Evolutionary conservation across 2,888 invertebrate genomes (phyloP).

Genomic region (Baccha elongata): DNA sequence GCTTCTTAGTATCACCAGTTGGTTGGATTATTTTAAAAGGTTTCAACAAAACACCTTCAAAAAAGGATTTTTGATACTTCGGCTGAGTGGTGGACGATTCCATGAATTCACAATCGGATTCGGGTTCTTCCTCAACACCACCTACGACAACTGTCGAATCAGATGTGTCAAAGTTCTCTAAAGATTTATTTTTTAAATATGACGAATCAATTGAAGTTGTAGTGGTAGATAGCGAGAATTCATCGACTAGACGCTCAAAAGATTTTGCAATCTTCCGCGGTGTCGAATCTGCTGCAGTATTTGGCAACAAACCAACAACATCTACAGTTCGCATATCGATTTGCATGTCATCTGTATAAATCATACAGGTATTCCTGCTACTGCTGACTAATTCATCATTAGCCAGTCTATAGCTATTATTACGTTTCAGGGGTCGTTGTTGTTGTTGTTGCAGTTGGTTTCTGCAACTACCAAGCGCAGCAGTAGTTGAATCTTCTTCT

Average conservation of each 20-base stretch:
- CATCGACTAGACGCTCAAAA: slow-evolving; percentile 82
- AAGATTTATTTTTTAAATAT: slow-evolving; percentile 81
- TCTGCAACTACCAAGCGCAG: slow-evolving; percentile 44
- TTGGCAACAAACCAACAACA: slow-evolving; percentile 19
- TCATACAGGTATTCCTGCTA: slow-evolving; percentile 80
- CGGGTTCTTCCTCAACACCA: slow-evolving; percentile 84
- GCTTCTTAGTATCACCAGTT: slow-evolving; percentile 77
- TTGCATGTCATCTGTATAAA: slow-evolving; percentile 73
- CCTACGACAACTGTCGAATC: slow-evolving; percentile 62
- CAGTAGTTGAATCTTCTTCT: slow-evolving; percentile 35
- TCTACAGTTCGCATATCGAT: slow-evolving; percentile 33
- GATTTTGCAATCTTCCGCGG: slow-evolving; percentile 86
- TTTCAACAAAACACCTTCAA: slow-evolving; percentile 79
- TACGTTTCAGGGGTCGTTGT: slow-evolving; percentile 86
- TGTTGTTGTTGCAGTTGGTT: slow-evolving; percentile 54
- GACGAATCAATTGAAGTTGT: slow-evolving; percentile 80
- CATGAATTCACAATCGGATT: slow-evolving; percentile 85
- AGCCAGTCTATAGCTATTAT: slow-evolving; percentile 92
- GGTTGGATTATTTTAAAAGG: slow-evolving; percentile 81
- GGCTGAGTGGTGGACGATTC: slow-evolving; percentile 50
- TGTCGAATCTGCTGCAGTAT: slow-evolving; percentile 36
- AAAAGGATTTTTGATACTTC: slow-evolving; percentile 80
- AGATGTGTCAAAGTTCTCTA: slow-evolving; percentile 81
- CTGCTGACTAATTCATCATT: slow-evolving; percentile 84
- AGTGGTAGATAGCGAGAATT: slow-evolving; percentile 79